These are phyloP conservation scores for Mactromeris polynyma DNA, from an alignment of 2,888 invertebrate genomes.

Conservation along the genomic window DNA sequence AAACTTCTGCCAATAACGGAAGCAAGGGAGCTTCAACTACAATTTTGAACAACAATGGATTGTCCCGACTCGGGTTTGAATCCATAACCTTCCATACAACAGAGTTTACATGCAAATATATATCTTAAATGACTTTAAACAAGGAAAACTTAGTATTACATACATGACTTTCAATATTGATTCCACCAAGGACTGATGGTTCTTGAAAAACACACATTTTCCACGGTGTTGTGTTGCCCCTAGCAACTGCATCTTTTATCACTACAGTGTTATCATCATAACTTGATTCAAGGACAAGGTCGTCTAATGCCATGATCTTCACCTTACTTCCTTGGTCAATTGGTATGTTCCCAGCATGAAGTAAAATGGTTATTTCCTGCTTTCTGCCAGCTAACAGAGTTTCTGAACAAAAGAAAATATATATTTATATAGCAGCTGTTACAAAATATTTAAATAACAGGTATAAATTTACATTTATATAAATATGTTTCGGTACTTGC, in stretches of 20 bases:
- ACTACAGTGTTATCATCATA: slow-evolving; percentile 54
- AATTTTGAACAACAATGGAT: no score
- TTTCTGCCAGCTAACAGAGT: slow-evolving; percentile 77
- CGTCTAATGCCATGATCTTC: slow-evolving; percentile 65
- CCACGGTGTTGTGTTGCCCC: slow-evolving; percentile 54
- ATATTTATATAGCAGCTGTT: background rate
- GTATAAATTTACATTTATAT: no score
- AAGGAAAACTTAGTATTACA: background rate
- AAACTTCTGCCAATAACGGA: no score
- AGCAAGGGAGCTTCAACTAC: no score
- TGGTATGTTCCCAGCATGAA: slow-evolving; percentile 80
- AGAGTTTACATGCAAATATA: background rate
- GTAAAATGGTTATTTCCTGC: slow-evolving; percentile 77
- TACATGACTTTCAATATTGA: slow-evolving; percentile 64
- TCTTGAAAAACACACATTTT: slow-evolving; percentile 64
- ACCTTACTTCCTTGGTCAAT: slow-evolving; percentile 87
- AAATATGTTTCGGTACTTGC: no score
- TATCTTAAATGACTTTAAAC: background rate
- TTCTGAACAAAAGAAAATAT: slow-evolving; percentile 13
- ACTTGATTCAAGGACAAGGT: slow-evolving; percentile 62
- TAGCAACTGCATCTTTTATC: slow-evolving; percentile 41
- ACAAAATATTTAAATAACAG: no score
- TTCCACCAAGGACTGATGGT: slow-evolving; percentile 43
- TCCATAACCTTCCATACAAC: no score
- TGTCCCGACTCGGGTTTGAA: no score